A percentile compares a stretch with the other conserved stretches of the same genome.
Evolutionary conservation across 1,140 invertebrate species (phyloP).

Genomic region (Coptotermes formosanus): DNA sequence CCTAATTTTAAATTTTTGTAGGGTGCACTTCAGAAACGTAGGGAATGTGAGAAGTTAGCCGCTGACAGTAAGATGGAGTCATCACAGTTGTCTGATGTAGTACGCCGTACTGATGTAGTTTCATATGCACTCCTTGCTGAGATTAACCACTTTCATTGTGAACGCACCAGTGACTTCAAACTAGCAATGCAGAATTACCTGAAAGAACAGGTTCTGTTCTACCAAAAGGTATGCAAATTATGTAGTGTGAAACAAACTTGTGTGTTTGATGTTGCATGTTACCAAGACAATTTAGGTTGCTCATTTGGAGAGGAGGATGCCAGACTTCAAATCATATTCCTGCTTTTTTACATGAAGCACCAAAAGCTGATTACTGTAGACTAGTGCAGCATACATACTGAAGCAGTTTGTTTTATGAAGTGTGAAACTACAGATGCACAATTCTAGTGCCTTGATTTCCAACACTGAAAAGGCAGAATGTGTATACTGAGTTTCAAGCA

Average conservation of each 20-base stretch:
- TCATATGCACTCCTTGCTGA: conserved; percentile 91
- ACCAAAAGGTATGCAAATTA: conserved; percentile 65
- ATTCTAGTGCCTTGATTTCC: no score
- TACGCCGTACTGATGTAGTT: conserved; percentile 81
- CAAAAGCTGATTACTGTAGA: no score
- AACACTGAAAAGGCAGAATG: no score
- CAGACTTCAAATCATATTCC: no score
- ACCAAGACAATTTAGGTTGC: no score
- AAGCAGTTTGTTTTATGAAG: no score
- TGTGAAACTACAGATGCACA: no score
- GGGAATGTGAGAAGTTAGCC: conserved; percentile 80
- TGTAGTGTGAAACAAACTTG: background rate
- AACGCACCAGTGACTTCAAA: conserved; percentile 84
- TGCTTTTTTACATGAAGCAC: no score
- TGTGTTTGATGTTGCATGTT: no score
- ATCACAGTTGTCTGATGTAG: conserved; percentile 74
- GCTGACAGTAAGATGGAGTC: conserved; percentile 81
- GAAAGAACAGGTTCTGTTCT: conserved; percentile 86
- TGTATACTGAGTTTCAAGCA: no score
- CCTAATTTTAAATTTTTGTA: conserved; percentile 41
- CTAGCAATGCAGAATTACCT: conserved; percentile 83
- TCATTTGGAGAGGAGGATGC: no score
- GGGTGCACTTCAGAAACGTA: conserved; percentile 83
- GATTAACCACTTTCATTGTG: conserved; percentile 87
- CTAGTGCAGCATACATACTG: no score